Evolutionary conservation across 2,888 invertebrate species (phyloP).

Genomic region (Andrena trimmerana): DNA sequence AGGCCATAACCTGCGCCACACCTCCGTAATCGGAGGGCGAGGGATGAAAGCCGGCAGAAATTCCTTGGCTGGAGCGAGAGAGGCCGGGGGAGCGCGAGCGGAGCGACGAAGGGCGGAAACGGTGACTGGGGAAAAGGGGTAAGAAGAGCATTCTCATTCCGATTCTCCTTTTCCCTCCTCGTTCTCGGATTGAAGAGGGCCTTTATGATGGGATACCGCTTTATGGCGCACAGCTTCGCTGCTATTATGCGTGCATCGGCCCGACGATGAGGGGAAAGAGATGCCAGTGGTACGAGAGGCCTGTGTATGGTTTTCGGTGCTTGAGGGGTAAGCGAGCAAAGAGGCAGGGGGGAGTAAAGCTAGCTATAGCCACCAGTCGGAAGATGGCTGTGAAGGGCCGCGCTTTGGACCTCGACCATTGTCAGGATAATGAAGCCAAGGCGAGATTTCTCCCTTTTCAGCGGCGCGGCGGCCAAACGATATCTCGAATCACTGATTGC

Average conservation of each 20-base stretch:
- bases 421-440: constrained; percentile 80
- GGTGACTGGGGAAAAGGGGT: constrained; percentile 27
- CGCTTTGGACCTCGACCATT: constrained; percentile 74
- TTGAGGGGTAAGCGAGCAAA: constrained; percentile 34
- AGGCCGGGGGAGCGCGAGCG: not conserved
- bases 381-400: constrained; percentile 50
- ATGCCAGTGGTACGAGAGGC: constrained; percentile 36
- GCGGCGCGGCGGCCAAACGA: constrained; percentile 61
- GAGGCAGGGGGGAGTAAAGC: constrained; percentile 7
- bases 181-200: constrained; percentile 79
- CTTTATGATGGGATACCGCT: constrained; percentile 81
- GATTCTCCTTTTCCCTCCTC: constrained; percentile 77
- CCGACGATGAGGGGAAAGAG: constrained; percentile 44
- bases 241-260: constrained; percentile 82
- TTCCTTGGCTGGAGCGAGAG: not conserved
- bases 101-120: constrained; percentile 16
- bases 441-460: constrained; percentile 78
- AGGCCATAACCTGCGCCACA: constrained; percentile 25
- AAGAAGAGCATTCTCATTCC: constrained; percentile 76
- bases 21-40: not conserved
- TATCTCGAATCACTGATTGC: constrained; percentile 72
- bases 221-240: constrained; percentile 78
- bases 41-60: not conserved
- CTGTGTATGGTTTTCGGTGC: constrained; percentile 61
- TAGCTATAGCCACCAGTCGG: constrained; percentile 30